These are phyloP conservation scores for Sinella curviseta DNA, from an alignment of 1,140 invertebrate genomes.

Conservation along the genomic window DNA sequence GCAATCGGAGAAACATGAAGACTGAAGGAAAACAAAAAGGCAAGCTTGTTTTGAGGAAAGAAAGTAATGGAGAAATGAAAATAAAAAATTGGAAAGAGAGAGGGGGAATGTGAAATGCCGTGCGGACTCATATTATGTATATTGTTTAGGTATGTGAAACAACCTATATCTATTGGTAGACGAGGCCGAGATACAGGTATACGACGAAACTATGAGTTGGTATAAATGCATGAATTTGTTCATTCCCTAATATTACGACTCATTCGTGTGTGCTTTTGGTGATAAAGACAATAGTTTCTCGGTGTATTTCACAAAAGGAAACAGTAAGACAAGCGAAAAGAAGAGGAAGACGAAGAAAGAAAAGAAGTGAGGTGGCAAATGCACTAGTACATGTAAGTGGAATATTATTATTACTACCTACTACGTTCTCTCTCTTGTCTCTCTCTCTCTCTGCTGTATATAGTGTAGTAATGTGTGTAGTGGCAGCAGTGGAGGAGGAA, in stretches of 20 bases:
- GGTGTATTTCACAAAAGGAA: background rate
- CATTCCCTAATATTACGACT: no score
- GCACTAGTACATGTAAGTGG: background rate
- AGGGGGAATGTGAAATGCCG: background rate
- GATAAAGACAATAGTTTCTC: conserved; percentile 17
- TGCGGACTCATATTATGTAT: no score
- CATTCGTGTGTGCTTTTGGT: conserved; percentile 11
- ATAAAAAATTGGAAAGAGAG: background rate
- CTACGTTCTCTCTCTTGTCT: no score
- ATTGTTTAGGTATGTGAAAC: no score
- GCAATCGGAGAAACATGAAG: background rate
- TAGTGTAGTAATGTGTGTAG: background rate
- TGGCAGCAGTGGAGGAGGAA: background rate
- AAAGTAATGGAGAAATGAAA: background rate
- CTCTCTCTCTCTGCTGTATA: background rate
- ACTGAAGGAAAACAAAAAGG: no score
- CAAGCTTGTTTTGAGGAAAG: background rate
- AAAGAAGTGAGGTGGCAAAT: conserved; percentile 13
- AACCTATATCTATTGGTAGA: no score
- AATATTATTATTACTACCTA: background rate
- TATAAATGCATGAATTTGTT: no score
- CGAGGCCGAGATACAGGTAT: no score
- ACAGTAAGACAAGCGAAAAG: background rate
- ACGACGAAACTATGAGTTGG: no score
- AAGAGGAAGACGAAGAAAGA: background rate